Evolutionary conservation across 2,888 invertebrate species (phyloP).

Genomic region (Eulithis testata): DNA sequence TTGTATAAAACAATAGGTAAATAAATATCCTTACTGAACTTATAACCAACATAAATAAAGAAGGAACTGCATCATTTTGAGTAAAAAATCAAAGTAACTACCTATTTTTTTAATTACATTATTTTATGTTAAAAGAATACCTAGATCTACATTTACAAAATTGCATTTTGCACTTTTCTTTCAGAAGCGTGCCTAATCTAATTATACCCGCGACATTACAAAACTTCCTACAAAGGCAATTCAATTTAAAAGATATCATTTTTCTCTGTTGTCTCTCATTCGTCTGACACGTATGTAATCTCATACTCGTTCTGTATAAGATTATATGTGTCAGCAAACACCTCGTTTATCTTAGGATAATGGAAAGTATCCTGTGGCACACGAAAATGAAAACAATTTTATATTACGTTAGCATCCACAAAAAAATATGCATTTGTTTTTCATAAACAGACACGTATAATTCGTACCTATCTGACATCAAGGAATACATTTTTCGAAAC

Average conservation of each 20-base stretch:
- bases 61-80: too few relatives aligned
- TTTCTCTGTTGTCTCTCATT: constrained; percentile 44
- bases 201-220: constrained; percentile 21
- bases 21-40: too few relatives aligned
- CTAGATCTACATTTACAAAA: too few relatives aligned
- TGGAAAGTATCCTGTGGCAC: constrained; percentile 58
- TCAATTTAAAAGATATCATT: constrained; percentile 34
- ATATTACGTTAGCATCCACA: constrained; percentile 31
- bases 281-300: constrained; percentile 73
- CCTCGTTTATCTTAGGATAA: constrained; percentile 71
- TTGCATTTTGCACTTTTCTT: not conserved
- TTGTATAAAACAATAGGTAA: too few relatives aligned
- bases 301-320: constrained; percentile 69
- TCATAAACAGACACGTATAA: not conserved
- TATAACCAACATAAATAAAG: too few relatives aligned
- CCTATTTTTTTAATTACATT: too few relatives aligned
- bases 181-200: constrained; percentile 11
- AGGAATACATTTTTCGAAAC: too few relatives aligned
- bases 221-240: constrained; percentile 31
- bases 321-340: constrained; percentile 73
- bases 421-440: constrained; percentile 12
- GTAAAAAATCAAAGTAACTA: too few relatives aligned
- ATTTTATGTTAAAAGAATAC: too few relatives aligned
- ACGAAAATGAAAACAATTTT: constrained; percentile 47
- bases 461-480: too few relatives aligned